A percentile compares a stretch with the other conserved stretches of the same genome.
Conservation (phyloP, 1,140 invertebrate species). For the Aphelenchoides avenae region DNA sequence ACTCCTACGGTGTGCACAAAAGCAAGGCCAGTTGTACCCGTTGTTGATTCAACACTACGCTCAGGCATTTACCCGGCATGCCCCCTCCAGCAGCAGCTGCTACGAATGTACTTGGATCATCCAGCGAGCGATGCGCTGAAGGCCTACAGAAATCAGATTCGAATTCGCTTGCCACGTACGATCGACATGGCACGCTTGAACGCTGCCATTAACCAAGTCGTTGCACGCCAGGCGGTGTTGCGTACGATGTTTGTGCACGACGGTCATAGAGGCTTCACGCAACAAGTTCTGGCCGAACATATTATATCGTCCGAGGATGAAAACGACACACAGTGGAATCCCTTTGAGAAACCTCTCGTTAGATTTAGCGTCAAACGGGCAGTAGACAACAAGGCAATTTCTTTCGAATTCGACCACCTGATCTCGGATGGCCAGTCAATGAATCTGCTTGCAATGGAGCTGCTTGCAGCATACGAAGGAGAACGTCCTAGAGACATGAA, state of each 20-base stretch:
- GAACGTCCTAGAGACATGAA: not conserved
- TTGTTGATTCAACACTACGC: no score
- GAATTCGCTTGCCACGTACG: not conserved
- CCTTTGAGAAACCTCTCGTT: not conserved
- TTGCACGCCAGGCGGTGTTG: not conserved
- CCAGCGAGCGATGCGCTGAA: no score
- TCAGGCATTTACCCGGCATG: no score
- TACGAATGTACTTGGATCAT: no score
- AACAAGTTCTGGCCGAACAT: not conserved
- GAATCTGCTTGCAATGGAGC: constrained; percentile 19
- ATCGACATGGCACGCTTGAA: constrained; percentile 1
- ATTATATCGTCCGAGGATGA: not conserved
- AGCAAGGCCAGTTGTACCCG: no score
- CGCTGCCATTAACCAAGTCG: not conserved
- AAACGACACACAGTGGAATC: not conserved
- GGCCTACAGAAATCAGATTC: not conserved
- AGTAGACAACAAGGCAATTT: not conserved
- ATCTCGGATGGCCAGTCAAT: constrained; percentile 23
- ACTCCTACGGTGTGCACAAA: no score
- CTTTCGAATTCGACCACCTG: constrained; percentile 19
- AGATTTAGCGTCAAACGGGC: not conserved
- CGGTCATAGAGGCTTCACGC: not conserved
- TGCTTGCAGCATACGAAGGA: not conserved
- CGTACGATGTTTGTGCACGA: constrained; percentile 1
- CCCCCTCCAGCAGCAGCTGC: no score